Base-by-base conservation (phyloP, 2,113 vertebrate genomes). In the Mesembrinibis cayennensis region DNA sequence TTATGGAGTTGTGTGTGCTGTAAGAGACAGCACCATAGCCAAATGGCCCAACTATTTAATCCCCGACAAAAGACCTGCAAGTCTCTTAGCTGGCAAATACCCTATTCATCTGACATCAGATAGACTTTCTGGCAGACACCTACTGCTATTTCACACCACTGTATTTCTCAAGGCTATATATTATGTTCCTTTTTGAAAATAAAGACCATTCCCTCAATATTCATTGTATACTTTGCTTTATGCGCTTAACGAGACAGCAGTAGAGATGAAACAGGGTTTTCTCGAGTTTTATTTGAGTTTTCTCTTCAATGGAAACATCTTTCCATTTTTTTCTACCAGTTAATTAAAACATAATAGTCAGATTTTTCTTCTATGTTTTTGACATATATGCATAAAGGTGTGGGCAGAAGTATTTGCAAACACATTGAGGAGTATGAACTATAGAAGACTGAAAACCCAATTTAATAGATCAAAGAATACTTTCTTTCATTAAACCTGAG, bases 1-100 rank as follows among this genome's bases (percentile, higher is more conserved):
- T 29, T 29, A 23, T 10, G 21, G 15, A 66, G 6, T 15, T 52
- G 6, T 45, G 36, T 16, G 3, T 42, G 17, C n/a, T 47, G 0
- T 20, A 30, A 42, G 10, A 47, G 19, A 50, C 4, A 26, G 7
- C 11, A n/a, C n/a, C 8, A 40, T 10, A 87, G 17, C 6, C 20
- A 20, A 63, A 53, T 34, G 25, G 9, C 10, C 13, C 16, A 40
- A 1, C 6, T 1, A 1, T 53, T 45, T n/a, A 73, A 89, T n/a
- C 4, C 4, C 42, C 47, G 26, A 70, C 6, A 42, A 58, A 89
- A 56, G 32, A 14, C 9, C 16, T 53, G 11, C 15, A 62, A 82
- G 11, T 25, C 18, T 50, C 29, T 80, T 50, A 32, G 13, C 27
- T 59, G 52, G 13, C 5, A 90, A 76, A 45, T 27, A 79, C 1